A percentile compares a stretch with the other conserved stretches of the same genome.
Conservation (phyloP, 2,888 invertebrate species). For the Pyralis farinalis region DNA sequence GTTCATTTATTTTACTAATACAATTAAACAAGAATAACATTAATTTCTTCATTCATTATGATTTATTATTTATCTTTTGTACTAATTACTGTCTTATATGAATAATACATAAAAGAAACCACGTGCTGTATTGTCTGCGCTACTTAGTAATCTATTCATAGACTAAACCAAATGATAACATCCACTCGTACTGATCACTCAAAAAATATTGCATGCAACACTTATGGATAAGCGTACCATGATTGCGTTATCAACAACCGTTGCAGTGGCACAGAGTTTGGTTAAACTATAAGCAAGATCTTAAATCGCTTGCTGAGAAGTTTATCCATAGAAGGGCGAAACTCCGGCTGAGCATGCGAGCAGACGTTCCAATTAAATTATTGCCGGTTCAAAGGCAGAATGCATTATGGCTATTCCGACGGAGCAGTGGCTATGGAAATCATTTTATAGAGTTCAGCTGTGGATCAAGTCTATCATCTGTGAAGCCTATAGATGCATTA, state of each 20-base stretch:
- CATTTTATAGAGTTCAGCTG: constrained; percentile 41
- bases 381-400: constrained; percentile 68
- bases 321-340: constrained; percentile 47
- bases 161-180: no score
- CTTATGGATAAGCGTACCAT: background rate
- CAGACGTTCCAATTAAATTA: constrained; percentile 70
- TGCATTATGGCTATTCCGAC: constrained; percentile 50
- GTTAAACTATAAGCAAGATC: constrained; percentile 14
- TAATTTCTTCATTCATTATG: no score
- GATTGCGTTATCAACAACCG: background rate
- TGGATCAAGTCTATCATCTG: constrained; percentile 18
- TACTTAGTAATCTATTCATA: no score
- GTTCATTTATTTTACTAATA: no score
- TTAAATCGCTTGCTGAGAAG: constrained; percentile 53
- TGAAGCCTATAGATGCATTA: background rate
- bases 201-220: no score
- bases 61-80: no score
- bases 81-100: no score
- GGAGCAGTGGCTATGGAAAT: constrained; percentile 51
- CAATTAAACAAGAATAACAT: no score
- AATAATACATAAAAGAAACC: no score
- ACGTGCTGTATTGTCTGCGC: no score
- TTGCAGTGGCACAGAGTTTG: background rate
- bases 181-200: no score
- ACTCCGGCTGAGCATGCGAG: constrained; percentile 42